phyloP scores from a whole-genome alignment of 2,113 vertebrate genomes.

The Numenius arquata region DNA sequence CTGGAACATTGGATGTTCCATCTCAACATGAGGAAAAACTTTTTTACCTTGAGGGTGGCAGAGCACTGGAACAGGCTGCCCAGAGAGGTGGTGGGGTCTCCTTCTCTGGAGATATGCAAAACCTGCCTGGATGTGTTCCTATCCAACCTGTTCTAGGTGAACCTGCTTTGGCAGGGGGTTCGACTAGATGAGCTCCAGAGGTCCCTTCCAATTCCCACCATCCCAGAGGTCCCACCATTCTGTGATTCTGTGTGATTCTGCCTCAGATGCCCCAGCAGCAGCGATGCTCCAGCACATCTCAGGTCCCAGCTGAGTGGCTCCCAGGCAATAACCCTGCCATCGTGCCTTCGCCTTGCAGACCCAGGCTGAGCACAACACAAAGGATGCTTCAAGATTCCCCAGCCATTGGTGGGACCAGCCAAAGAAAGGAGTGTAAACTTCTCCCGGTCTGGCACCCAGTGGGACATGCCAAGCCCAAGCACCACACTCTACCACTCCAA shows the following conservation, averaged over 20 bases:
- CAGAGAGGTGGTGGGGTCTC: not conserved
- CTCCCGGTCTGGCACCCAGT: rapidly evolving
- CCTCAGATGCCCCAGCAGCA: rapidly evolving
- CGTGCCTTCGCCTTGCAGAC: rapidly evolving
- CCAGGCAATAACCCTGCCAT: not conserved
- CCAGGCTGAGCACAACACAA: rapidly evolving
- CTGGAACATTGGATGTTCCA: not conserved
- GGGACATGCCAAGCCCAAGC: rapidly evolving
- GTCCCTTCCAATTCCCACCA: not conserved
- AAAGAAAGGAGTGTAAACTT: rapidly evolving
- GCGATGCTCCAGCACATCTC: rapidly evolving
- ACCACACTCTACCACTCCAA: rapidly evolving
- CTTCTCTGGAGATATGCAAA: not conserved
- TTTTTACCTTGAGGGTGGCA: not conserved
- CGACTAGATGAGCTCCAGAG: not conserved
- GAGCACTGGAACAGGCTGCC: not conserved
- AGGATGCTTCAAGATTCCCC: not conserved
- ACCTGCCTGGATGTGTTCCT: not conserved
- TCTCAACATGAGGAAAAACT: not conserved
- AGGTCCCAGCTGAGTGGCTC: rapidly evolving
- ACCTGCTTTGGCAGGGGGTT: not conserved
- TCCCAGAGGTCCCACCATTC: not conserved
- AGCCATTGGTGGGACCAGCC: rapidly evolving
- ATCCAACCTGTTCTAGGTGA: not conserved
- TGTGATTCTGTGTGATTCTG: not conserved